Evolutionary conservation across 53 echinoderm and acorn worm species (phyloP).

Genomic region (Stichopus horrens): DNA sequence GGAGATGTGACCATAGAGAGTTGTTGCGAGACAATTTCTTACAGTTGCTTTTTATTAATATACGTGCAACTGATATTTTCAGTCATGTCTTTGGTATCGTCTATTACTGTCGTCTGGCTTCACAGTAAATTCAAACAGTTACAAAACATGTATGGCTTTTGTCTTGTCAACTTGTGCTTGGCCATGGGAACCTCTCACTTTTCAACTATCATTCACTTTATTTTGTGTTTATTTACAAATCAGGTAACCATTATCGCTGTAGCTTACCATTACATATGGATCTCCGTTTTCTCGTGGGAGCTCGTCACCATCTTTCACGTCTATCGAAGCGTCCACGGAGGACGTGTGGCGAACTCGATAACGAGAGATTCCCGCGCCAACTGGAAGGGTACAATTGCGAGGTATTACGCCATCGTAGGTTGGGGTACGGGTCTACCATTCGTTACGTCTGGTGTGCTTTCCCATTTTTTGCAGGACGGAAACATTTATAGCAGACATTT

Average conservation of each 20-base stretch:
- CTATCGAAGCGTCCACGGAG: neutral
- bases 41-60: too few species aligned
- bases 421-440: too few species aligned
- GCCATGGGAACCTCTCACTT: neutral
- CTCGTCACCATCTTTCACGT: slow-evolving; percentile 19
- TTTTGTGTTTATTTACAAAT: neutral
- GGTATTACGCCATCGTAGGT: too few species aligned
- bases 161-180: neutral
- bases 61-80: too few species aligned
- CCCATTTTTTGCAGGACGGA: too few species aligned
- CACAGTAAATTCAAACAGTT: slow-evolving; percentile 9
- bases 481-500: too few species aligned
- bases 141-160: slow-evolving; percentile 25
- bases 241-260: neutral
- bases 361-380: neutral
- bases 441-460: too few species aligned
- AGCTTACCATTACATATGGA: slow-evolving; percentile 10
- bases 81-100: neutral
- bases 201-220: neutral
- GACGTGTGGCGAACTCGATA: neutral
- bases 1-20: too few species aligned
- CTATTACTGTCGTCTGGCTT: slow-evolving; percentile 3
- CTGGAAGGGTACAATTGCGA: too few species aligned
- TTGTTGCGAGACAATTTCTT: too few species aligned
- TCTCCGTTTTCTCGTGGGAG: slow-evolving; percentile 24